Evolutionary conservation across 2,797 vertebrate species (phyloP).

Genomic region (Sylvilagus floridanus): DNA sequence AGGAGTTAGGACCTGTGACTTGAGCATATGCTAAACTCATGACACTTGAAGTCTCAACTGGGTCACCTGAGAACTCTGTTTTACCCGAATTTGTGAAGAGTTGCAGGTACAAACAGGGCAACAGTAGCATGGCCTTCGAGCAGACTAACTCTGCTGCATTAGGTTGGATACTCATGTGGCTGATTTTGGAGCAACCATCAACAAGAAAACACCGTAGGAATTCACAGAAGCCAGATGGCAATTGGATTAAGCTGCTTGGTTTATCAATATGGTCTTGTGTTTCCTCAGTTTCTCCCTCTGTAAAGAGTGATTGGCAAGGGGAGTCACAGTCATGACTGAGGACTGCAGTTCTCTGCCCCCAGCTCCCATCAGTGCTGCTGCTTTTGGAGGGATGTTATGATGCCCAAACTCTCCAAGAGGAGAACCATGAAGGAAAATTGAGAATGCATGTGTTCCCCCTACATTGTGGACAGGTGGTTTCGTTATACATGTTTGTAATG

Average conservation of each 20-base stretch:
- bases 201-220: not conserved
- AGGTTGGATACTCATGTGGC: not conserved
- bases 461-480: not conserved
- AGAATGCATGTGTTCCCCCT: not conserved
- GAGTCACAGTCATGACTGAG: not conserved
- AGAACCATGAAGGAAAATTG: not conserved
- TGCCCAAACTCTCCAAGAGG: not conserved
- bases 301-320: not conserved
- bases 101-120: not conserved
- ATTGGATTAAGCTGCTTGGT: not conserved
- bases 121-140: not conserved
- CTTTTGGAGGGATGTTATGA: not conserved
- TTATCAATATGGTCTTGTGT: not conserved
- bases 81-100: not conserved
- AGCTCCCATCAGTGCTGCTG: not conserved
- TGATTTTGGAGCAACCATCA: not conserved
- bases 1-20: not conserved
- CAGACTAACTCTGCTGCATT: not conserved
- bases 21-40: not conserved
- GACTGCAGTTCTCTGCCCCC: not conserved
- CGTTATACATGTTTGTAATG: not conserved
- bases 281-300: constrained; percentile 10
- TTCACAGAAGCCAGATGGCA: not conserved
- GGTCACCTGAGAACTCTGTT: not conserved
- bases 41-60: not conserved